Base-by-base conservation (phyloP, 2,888 invertebrate genomes). In the Lasius platythorax region DNA sequence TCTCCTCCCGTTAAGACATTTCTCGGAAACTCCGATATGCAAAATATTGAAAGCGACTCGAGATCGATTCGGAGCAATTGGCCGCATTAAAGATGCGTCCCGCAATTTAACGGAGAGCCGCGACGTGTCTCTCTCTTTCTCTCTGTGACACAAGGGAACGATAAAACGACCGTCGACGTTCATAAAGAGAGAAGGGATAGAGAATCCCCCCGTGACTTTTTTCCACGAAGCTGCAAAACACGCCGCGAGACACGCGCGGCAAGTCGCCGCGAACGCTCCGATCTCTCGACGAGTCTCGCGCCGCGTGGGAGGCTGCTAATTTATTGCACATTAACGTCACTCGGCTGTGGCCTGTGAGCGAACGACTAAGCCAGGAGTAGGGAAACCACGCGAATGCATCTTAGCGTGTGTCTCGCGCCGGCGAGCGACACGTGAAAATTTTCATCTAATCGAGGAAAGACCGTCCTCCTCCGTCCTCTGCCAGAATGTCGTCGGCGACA, bases 291-390 rank as follows among this genome's bases (percentile, higher is more conserved):
- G 73, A 68, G 83, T 50, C 23, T 23, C 85, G 87, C 84, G 81
- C 56, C 73, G 68, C 88, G 93, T 94, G 92, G 94, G 93, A 92
- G 94, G 92, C 91, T 89, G 92, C 92, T 94, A 94, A 94, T 94
- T 94, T 94, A 94, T 94, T 92, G 93, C 93, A 90, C 92, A 94
- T 94, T 94, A 94, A 94, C 94, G 94, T 94, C 94, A 94, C 94
- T 94, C 92, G 92, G 92, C 91, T 92, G 92, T 91, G 93, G 90
- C 92, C 92, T 90, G 76, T 30, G 46, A 90, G 91, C 92, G 85
- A 82, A 86, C 90, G 89, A 83, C n/a, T 8, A 78, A 40, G 85
- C 78, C 46, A 73, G 85, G 70, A 40, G 70, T 50, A 70, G 37
- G 68, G 40, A 79, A 79, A 72, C 64, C 73, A 37, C 70, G 50